Percentiles rank a stretch among this genome's conserved stretches.
phyloP scores from a whole-genome alignment of 2,113 vertebrate species.

The Mobula hypostoma region DNA sequence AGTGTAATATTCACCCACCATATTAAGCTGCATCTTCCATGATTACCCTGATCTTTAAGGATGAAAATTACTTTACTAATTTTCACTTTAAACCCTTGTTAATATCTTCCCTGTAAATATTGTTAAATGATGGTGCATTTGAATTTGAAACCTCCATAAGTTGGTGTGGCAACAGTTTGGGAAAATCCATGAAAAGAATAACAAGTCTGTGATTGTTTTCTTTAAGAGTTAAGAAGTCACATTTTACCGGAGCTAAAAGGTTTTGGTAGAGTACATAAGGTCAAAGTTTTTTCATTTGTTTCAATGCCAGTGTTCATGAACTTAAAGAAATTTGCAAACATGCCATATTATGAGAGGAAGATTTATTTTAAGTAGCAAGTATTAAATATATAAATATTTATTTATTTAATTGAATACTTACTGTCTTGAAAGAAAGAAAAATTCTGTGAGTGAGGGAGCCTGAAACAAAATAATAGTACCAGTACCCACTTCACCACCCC shows the following conservation, averaged over 20 bases:
- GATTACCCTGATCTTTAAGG: neutral
- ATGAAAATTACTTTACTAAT: neutral
- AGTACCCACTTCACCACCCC: too few species aligned
- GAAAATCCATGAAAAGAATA: neutral
- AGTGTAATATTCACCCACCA: neutral
- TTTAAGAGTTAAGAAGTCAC: neutral
- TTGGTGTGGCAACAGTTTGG: neutral
- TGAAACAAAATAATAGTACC: neutral
- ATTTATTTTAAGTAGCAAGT: neutral
- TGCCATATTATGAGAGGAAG: neutral
- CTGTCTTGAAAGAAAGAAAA: neutral
- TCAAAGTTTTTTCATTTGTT: neutral
- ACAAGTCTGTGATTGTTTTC: neutral
- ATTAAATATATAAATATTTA: neutral
- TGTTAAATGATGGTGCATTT: neutral
- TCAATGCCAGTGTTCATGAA: neutral
- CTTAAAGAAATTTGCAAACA: neutral
- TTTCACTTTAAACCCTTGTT: neutral
- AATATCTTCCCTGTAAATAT: neutral
- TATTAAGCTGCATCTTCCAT: neutral
- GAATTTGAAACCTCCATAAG: neutral
- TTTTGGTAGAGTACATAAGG: neutral
- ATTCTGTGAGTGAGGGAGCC: neutral
- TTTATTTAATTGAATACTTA: too few species aligned
- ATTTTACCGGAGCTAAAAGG: neutral